Evolutionary conservation across 2,888 invertebrate species (phyloP).

Genomic region (Magallana nippona): DNA sequence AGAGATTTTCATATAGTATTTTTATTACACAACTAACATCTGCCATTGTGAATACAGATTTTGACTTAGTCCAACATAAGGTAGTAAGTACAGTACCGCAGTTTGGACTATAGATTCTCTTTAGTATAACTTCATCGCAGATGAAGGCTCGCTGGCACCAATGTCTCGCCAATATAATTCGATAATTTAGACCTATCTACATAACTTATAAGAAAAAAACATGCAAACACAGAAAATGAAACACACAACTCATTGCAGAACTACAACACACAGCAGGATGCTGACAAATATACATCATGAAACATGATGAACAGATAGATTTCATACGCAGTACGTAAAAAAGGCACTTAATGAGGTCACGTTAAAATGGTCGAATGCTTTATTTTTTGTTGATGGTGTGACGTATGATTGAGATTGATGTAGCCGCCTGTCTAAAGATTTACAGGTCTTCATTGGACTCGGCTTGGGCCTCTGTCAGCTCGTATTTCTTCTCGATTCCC

Average conservation of each 20-base stretch:
- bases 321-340: neutral
- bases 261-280: neutral
- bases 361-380: neutral
- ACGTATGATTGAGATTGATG: neutral
- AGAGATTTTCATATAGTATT: neutral
- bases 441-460: constrained; percentile 57
- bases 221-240: neutral
- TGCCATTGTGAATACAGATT: neutral
- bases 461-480: constrained; percentile 87
- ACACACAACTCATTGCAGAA: neutral
- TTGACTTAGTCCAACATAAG: neutral
- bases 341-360: neutral
- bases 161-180: neutral
- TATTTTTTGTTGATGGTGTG: constrained; percentile 1
- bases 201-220: neutral
- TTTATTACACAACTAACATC: constrained; percentile 7
- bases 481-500: constrained; percentile 72
- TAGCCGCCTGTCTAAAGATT: neutral
- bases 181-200: constrained; percentile 14
- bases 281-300: constrained; percentile 7
- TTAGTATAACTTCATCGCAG: neutral
- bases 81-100: constrained; percentile 22
- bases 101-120: neutral
- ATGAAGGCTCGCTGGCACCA: neutral
- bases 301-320: neutral